phyloP scores from a whole-genome alignment of 2,888 invertebrate species.

The Gymnoscelis rufifasciata region DNA sequence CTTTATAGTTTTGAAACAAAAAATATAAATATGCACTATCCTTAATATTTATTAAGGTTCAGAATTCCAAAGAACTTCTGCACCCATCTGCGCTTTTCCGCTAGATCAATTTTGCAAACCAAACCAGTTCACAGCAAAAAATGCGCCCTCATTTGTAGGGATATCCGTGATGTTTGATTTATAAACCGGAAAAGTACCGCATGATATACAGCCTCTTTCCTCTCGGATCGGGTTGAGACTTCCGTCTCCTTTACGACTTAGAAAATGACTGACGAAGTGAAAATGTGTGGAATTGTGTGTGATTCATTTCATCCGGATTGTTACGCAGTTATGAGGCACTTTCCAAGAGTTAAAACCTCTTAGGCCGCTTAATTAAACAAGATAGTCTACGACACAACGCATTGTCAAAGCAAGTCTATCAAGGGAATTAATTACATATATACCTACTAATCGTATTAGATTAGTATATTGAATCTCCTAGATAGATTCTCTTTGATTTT shows the following conservation, averaged over 20 bases:
- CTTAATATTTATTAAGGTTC: too few relatives aligned
- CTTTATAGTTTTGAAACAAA: too few relatives aligned
- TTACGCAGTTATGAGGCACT: too few relatives aligned
- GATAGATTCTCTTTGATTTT: too few relatives aligned
- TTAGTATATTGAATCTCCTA: too few relatives aligned
- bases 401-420: too few relatives aligned
- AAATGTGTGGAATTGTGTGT: not conserved
- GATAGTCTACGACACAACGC: too few relatives aligned
- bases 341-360: too few relatives aligned
- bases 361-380: too few relatives aligned
- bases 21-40: conserved; percentile 1
- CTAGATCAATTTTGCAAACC: conserved; percentile 16
- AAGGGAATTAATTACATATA: too few relatives aligned
- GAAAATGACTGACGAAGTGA: conserved; percentile 9
- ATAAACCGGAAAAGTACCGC: conserved; percentile 44
- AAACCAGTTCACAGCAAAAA: conserved; percentile 18
- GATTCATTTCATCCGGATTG: too few relatives aligned
- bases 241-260: conserved; percentile 15
- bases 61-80: conserved; percentile 1
- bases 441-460: too few relatives aligned
- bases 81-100: conserved; percentile 11
- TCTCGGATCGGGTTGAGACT: conserved; percentile 14
- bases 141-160: conserved; percentile 28
- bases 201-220: conserved; percentile 41
- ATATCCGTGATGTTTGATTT: conserved; percentile 41